Evolutionary conservation across 2,113 vertebrate genomes (phyloP).

Genomic region (Crotophaga sulcirostris): DNA sequence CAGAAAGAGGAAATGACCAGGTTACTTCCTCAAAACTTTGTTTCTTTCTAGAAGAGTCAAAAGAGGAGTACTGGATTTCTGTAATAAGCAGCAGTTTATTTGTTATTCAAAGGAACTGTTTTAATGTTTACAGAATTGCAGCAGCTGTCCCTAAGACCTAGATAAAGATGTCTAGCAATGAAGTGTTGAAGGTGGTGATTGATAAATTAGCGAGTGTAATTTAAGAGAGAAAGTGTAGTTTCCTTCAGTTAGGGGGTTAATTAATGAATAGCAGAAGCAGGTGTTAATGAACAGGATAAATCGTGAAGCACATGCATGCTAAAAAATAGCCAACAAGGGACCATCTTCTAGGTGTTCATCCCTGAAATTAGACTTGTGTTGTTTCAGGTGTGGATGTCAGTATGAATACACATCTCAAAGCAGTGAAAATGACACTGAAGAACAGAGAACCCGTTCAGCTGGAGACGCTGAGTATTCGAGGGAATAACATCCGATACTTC

Average conservation of each 20-base stretch:
- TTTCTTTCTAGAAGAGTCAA: background rate
- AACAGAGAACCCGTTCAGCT: constrained; percentile 97
- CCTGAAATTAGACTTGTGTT: background rate
- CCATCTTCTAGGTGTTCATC: background rate
- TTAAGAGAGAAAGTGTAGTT: background rate
- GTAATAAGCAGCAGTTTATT: background rate
- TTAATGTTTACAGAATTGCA: background rate
- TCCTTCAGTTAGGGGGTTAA: background rate
- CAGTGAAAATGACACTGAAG: constrained; percentile 98
- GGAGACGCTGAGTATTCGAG: constrained; percentile 95
- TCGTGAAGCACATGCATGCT: background rate
- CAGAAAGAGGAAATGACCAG: background rate
- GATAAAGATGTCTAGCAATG: background rate
- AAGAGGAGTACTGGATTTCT: background rate
- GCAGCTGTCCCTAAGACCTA: background rate
- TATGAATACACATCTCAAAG: constrained; percentile 99
- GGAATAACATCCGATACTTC: constrained; percentile 98
- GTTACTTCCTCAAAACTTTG: background rate
- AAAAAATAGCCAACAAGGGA: background rate
- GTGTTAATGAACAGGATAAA: background rate
- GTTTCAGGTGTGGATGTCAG: constrained; percentile 92
- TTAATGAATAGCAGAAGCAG: background rate
- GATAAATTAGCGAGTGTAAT: background rate
- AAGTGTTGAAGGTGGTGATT: background rate
- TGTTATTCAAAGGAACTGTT: background rate